These are phyloP conservation scores for Orthonyx spaldingii DNA, from an alignment of 2,113 vertebrate genomes.

Conservation along the genomic window DNA sequence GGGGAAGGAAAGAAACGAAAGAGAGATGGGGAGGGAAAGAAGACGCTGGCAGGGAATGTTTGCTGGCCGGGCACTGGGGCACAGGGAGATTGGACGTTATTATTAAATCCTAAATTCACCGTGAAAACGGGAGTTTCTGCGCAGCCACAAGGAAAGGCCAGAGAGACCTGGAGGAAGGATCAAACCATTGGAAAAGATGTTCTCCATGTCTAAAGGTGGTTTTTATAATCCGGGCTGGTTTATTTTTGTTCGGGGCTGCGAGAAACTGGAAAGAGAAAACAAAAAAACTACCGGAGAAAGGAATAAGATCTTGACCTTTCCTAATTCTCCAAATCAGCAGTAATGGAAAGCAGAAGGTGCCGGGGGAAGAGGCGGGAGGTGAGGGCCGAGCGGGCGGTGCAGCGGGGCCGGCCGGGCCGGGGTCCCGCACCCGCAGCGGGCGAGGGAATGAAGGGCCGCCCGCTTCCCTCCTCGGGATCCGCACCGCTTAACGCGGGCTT, in stretches of 20 bases:
- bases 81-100: not conserved
- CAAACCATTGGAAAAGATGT: not conserved
- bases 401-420: not conserved
- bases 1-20: not conserved
- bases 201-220: not conserved
- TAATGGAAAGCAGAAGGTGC: slow-evolving; percentile 53
- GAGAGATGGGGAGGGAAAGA: not conserved
- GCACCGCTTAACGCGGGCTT: not conserved
- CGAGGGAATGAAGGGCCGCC: not conserved
- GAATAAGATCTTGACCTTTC: slow-evolving; percentile 45
- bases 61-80: not conserved
- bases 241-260: slow-evolving; percentile 6
- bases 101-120: slow-evolving; percentile 46
- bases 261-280: slow-evolving; percentile 40
- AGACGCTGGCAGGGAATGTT: not conserved
- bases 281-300: slow-evolving; percentile 2
- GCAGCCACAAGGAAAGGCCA: not conserved
- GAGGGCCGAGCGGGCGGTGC: not conserved
- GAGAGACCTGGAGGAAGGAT: not conserved
- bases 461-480: not conserved
- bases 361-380: not conserved
- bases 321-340: slow-evolving; percentile 45
- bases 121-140: not conserved
- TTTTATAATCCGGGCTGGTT: slow-evolving; percentile 29
- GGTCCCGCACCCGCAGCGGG: not conserved